Percentiles rank a stretch among this genome's conserved stretches.
phyloP scores from a whole-genome alignment of 2,888 invertebrate genomes.

The Argyra leucocephala region DNA sequence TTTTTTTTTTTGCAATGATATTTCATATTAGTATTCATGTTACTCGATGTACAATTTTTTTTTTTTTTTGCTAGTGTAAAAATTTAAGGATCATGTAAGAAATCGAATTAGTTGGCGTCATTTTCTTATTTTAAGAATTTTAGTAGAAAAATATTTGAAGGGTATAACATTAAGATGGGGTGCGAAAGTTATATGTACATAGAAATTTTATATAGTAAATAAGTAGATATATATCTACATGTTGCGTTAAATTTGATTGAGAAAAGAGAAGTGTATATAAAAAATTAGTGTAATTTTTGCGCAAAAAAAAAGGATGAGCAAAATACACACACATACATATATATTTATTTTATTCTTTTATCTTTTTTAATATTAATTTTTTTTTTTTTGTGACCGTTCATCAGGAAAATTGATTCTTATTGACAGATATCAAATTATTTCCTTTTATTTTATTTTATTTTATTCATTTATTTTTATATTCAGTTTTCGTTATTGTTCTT shows the following conservation, averaged over 20 bases:
- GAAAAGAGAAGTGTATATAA: not conserved
- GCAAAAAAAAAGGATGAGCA: not conserved
- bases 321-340: not conserved
- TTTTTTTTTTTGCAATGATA: no score
- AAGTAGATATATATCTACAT: no score
- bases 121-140: not conserved
- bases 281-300: no score
- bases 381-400: not conserved
- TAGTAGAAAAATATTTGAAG: not conserved
- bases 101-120: not conserved
- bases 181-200: no score
- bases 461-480: not conserved
- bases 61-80: no score
- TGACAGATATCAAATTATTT: conserved; percentile 6
- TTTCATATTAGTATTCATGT: no score
- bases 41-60: no score
- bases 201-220: no score
- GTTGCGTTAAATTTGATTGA: not conserved
- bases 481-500: no score
- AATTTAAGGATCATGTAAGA: not conserved
- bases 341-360: not conserved
- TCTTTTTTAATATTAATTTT: not conserved
- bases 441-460: not conserved
- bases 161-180: no score
- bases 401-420: conserved; percentile 6